Evolutionary conservation across 1,140 invertebrate species (phyloP).

Genomic region (Wasmannia auropunctata): DNA sequence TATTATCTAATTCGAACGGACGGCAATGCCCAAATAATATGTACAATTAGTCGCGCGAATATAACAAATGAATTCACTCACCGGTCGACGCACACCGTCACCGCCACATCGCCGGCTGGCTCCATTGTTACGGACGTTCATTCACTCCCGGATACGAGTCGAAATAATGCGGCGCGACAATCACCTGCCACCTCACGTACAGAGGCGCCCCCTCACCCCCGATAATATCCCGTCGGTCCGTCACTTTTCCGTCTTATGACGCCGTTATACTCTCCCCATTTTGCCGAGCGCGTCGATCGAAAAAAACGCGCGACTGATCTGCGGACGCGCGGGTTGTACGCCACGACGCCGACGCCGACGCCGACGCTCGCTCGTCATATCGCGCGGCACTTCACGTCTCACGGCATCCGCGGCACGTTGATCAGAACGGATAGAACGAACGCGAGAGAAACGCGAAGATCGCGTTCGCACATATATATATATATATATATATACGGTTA

Average conservation of each 20-base stretch:
- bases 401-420: too few relatives aligned
- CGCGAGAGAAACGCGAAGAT: too few relatives aligned
- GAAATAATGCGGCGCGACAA: conserved; percentile 10
- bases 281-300: neutral
- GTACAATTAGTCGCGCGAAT: conserved; percentile 6
- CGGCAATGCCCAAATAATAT: conserved; percentile 3
- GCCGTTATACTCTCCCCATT: neutral
- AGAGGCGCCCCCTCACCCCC: too few relatives aligned
- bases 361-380: neutral
- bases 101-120: neutral
- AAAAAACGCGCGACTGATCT: neutral
- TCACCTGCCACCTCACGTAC: neutral
- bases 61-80: conserved; percentile 20
- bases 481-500: neutral
- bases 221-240: neutral
- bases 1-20: neutral
- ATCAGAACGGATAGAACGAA: too few relatives aligned
- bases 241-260: neutral
- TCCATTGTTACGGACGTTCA: conserved; percentile 10
- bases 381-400: neutral
- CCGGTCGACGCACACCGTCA: conserved; percentile 13
- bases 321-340: neutral
- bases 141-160: neutral
- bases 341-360: neutral
- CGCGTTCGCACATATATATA: too few relatives aligned